Percentiles rank a stretch among this genome's conserved stretches.
Evolutionary conservation across 2,797 vertebrate genomes (phyloP).

Genomic region (Fratercula arctica): DNA sequence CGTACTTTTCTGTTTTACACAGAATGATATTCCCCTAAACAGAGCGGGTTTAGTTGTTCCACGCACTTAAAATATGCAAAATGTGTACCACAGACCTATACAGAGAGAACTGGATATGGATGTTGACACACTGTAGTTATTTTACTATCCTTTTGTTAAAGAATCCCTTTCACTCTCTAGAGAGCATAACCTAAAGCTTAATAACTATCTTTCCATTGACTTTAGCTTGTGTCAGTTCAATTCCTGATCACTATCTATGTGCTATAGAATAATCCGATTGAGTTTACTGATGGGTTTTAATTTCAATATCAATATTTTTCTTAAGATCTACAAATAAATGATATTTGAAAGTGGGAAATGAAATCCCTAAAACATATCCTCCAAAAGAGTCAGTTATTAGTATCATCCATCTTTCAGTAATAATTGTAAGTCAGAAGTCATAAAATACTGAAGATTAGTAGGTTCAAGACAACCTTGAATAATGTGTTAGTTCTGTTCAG

Average conservation of each 20-base stretch:
- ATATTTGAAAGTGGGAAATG: conserved; percentile 8
- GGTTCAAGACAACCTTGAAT: conserved; percentile 23
- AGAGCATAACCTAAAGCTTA: neutral
- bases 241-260: neutral
- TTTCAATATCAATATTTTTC: conserved; percentile 37
- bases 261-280: neutral
- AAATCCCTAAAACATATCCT: conserved; percentile 2
- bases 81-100: neutral
- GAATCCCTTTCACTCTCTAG: neutral
- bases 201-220: neutral
- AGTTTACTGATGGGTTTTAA: conserved; percentile 19
- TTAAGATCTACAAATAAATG: neutral
- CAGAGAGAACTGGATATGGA: neutral
- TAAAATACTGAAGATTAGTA: conserved; percentile 29
- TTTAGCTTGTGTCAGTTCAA: neutral
- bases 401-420: conserved; percentile 31
- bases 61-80: neutral
- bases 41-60: neutral
- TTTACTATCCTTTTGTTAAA: neutral
- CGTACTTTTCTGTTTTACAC: neutral
- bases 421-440: conserved; percentile 12
- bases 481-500: conserved; percentile 11
- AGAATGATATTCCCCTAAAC: neutral
- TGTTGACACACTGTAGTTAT: neutral
- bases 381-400: conserved; percentile 2